Evolutionary conservation across 2,797 vertebrate species (phyloP).

Genomic region (Acanthurus tractus): DNA sequence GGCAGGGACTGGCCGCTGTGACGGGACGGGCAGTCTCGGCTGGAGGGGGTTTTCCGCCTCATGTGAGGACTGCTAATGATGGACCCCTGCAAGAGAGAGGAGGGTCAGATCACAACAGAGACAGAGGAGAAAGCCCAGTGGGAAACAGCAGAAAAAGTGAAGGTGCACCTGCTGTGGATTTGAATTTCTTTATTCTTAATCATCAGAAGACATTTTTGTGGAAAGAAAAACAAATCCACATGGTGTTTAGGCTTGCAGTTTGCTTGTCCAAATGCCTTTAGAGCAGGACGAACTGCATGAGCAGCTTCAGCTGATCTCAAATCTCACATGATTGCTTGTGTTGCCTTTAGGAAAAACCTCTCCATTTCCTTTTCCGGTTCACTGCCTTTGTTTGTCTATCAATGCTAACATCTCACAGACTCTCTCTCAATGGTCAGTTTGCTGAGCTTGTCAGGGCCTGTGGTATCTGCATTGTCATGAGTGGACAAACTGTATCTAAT

Average conservation of each 20-base stretch:
- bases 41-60: constrained; percentile 92
- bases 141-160: neutral
- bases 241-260: neutral
- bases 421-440: constrained; percentile 24
- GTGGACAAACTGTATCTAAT: neutral
- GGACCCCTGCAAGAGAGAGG: constrained; percentile 90
- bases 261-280: neutral
- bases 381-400: constrained; percentile 43
- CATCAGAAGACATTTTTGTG: neutral
- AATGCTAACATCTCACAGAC: constrained; percentile 33
- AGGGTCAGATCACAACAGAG: constrained; percentile 39
- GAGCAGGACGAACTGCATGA: neutral
- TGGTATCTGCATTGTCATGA: constrained; percentile 8
- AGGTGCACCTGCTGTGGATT: constrained; percentile 6
- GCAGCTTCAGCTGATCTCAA: constrained; percentile 28
- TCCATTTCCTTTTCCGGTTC: constrained; percentile 40
- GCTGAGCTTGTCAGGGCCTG: constrained; percentile 29
- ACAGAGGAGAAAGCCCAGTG: neutral
- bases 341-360: constrained; percentile 37
- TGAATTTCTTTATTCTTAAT: neutral
- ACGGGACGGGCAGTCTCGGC: constrained; percentile 93
- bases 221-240: neutral
- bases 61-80: constrained; percentile 99
- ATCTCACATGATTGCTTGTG: constrained; percentile 34
- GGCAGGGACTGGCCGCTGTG: constrained; percentile 88